phyloP scores from a whole-genome alignment of 2,797 vertebrate genomes.

The Enteromius mattozi region DNA sequence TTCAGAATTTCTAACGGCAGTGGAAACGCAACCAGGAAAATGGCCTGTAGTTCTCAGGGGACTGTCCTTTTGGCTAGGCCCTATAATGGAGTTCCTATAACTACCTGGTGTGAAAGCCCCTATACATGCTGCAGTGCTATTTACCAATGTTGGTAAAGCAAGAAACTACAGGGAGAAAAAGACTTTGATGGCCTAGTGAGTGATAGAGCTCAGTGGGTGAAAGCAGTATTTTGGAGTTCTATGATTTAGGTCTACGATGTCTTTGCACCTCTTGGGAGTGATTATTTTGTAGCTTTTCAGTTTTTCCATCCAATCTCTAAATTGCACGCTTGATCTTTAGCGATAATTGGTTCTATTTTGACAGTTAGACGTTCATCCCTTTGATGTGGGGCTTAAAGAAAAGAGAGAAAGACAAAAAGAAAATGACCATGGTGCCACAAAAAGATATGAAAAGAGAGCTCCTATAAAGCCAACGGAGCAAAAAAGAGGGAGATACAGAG shows the following conservation, averaged over 20 bases:
- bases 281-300: conserved; percentile 20
- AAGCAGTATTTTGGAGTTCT: conserved; percentile 22
- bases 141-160: conserved; percentile 29
- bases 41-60: background rate
- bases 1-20: background rate
- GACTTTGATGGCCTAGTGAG: background rate
- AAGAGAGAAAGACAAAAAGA: background rate
- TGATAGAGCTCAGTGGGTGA: background rate
- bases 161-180: background rate
- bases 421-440: background rate
- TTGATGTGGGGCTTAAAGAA: background rate
- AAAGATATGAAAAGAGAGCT: background rate
- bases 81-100: background rate
- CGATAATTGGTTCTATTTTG: conserved; percentile 18
- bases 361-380: conserved; percentile 1
- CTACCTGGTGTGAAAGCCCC: background rate
- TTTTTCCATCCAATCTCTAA: background rate
- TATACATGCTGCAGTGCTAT: background rate
- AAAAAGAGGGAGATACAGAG: background rate
- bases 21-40: background rate
- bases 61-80: background rate
- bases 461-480: background rate
- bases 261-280: background rate
- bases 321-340: conserved; percentile 10
- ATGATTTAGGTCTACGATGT: background rate